phyloP scores from a whole-genome alignment of 2,113 vertebrate species.

The Alces alces region DNA sequence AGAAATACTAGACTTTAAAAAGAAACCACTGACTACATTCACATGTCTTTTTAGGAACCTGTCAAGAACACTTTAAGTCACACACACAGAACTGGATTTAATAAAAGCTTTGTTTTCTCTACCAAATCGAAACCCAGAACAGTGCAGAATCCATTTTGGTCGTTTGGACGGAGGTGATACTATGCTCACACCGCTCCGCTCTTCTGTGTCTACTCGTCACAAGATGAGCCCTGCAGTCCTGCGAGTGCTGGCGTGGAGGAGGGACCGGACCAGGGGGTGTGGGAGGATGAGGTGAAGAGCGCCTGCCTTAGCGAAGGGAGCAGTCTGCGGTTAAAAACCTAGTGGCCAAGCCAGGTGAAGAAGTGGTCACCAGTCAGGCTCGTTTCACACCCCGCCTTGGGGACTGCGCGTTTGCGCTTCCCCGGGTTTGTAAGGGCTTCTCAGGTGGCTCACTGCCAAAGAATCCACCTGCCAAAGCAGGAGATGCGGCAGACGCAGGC shows the following conservation, averaged over 20 bases:
- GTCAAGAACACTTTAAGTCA: conserved; percentile 64
- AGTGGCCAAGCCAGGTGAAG: neutral
- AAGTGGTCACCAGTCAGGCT: neutral
- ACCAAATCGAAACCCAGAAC: neutral
- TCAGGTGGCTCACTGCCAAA: neutral
- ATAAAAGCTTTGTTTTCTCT: conserved; percentile 39
- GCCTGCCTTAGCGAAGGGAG: neutral
- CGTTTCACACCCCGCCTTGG: neutral
- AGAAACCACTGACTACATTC: conserved; percentile 64
- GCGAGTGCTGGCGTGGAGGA: neutral
- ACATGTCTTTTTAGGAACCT: conserved; percentile 53
- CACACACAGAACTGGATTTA: conserved; percentile 56
- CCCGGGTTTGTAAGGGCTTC: neutral
- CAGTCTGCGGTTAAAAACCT: neutral
- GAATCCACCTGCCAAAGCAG: neutral
- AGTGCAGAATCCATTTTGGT: neutral
- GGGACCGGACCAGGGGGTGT: neutral
- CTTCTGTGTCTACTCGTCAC: neutral
- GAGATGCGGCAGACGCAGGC: neutral
- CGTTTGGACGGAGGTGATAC: neutral
- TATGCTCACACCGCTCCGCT: neutral
- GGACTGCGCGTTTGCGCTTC: neutral
- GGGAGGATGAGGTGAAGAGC: neutral
- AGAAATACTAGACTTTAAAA: conserved; percentile 61
- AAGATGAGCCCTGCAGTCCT: neutral